Conservation (phyloP, 2,888 invertebrate species). For the Ophion ellenae region DNA sequence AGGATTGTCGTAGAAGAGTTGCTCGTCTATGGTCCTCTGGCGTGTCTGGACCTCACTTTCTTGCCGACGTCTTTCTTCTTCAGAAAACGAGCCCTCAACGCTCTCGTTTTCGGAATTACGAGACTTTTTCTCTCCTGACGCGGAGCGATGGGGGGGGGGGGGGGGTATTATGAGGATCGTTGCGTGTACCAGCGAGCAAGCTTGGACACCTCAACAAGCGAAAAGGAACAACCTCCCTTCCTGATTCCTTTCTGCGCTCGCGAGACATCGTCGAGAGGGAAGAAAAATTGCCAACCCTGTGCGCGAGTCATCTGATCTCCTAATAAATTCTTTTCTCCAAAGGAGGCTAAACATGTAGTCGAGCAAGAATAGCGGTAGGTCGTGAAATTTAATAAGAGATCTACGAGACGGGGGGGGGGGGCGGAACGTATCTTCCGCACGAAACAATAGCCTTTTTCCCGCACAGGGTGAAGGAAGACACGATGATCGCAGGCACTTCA, state of each 20-base stretch:
- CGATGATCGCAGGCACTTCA: not conserved
- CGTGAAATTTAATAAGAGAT: conserved; percentile 58
- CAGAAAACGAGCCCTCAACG: conserved; percentile 29
- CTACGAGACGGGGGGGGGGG: not conserved
- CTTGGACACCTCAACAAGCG: conserved; percentile 15
- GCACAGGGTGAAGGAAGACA: conserved; percentile 3
- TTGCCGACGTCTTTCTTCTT: conserved; percentile 19
- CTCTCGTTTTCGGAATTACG: conserved; percentile 41
- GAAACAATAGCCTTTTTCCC: conserved; percentile 48
- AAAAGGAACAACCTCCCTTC: not conserved
- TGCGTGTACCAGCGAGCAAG: conserved; percentile 35
- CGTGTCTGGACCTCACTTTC: conserved; percentile 73
- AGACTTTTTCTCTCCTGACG: conserved; percentile 22
- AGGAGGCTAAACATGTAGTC: conserved; percentile 20
- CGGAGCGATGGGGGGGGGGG: not conserved
- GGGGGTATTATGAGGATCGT: conserved; percentile 35
- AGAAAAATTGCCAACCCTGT: conserved; percentile 41
- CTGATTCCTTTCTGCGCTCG: not conserved
- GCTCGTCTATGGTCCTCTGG: conserved; percentile 67
- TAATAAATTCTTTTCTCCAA: conserved; percentile 31
- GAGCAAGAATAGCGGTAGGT: conserved; percentile 5
- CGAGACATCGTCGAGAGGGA: conserved; percentile 12
- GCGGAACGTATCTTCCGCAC: conserved; percentile 22
- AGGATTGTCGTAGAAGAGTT: conserved; percentile 34
- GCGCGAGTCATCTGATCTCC: not conserved